Conservation (phyloP, 2,888 invertebrate species). For the Phaonia tiefii region DNA sequence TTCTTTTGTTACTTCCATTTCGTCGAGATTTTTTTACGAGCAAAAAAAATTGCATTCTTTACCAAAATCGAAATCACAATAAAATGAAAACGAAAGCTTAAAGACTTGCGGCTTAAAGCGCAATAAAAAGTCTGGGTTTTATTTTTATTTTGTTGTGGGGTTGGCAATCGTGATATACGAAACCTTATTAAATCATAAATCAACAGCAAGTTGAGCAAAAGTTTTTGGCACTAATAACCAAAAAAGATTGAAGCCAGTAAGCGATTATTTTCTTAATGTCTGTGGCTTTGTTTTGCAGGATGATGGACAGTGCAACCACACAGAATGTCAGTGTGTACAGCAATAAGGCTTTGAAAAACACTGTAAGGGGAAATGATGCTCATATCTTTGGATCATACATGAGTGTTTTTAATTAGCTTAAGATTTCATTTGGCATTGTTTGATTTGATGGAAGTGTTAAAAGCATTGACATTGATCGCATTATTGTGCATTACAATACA, state of each 20-base stretch:
- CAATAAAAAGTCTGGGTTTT: constrained; percentile 52
- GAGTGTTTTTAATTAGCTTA: too few species aligned
- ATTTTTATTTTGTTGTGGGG: constrained; percentile 12
- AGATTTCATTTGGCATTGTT: too few species aligned
- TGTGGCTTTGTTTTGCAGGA: background rate
- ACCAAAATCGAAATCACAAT: background rate
- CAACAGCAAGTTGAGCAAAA: constrained; percentile 41
- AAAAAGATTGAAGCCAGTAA: background rate
- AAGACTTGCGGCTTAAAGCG: background rate
- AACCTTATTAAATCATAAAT: constrained; percentile 65
- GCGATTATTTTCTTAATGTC: background rate
- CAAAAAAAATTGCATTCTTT: constrained; percentile 51
- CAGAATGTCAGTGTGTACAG: too few species aligned
- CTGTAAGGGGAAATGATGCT: too few species aligned
- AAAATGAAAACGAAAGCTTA: constrained; percentile 66
- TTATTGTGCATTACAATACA: too few species aligned
- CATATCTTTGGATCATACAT: too few species aligned
- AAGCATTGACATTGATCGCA: too few species aligned
- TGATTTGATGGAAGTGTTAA: too few species aligned
- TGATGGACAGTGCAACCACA: too few species aligned
- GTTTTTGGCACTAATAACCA: background rate
- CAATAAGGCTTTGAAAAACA: too few species aligned
- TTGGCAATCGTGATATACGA: constrained; percentile 61
- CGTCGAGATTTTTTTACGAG: constrained; percentile 34
- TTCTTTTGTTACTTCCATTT: background rate